Evolutionary conservation across 2,113 vertebrate species (phyloP).

Genomic region (Carassius carassius): DNA sequence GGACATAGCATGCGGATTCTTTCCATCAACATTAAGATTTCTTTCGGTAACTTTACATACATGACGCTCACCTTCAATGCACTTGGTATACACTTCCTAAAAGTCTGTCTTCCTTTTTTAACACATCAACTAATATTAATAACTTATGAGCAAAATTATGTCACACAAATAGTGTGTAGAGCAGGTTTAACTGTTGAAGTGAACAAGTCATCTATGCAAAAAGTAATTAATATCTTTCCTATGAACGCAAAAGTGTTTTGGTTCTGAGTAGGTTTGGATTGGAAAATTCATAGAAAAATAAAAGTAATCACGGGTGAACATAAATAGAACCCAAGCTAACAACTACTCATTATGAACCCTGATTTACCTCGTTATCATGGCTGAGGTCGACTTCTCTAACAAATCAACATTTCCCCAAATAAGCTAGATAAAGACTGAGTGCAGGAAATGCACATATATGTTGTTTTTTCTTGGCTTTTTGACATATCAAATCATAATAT

Average conservation of each 20-base stretch:
- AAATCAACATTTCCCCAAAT: slow-evolving; percentile 58
- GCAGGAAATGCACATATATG: slow-evolving; percentile 62
- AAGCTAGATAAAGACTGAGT: slow-evolving; percentile 61
- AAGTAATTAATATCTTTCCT: slow-evolving; percentile 25
- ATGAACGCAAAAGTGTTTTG: slow-evolving; percentile 8
- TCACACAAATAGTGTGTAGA: slow-evolving; percentile 2
- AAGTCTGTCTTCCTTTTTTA: neutral
- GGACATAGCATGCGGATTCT: neutral
- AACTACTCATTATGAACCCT: slow-evolving; percentile 53
- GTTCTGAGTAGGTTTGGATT: slow-evolving; percentile 13
- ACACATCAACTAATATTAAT: slow-evolving; percentile 2
- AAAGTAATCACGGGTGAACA: slow-evolving; percentile 41
- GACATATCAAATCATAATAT: slow-evolving; percentile 75
- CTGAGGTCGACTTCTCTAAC: slow-evolving; percentile 43
- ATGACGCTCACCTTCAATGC: neutral
- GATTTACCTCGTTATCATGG: slow-evolving; percentile 60
- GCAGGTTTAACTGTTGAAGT: neutral
- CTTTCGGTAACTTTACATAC: neutral
- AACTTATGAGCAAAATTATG: slow-evolving; percentile 4
- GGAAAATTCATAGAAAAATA: slow-evolving; percentile 16
- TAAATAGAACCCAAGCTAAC: slow-evolving; percentile 50
- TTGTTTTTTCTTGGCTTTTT: slow-evolving; percentile 74
- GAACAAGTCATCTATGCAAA: neutral
- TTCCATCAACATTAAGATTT: slow-evolving; percentile 9
- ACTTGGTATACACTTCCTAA: slow-evolving; percentile 17